Percentiles rank a stretch among this genome's conserved stretches.
These are phyloP conservation scores for Meliscaeva auricollis DNA, from an alignment of 2,888 invertebrate species.

Conservation along the genomic window DNA sequence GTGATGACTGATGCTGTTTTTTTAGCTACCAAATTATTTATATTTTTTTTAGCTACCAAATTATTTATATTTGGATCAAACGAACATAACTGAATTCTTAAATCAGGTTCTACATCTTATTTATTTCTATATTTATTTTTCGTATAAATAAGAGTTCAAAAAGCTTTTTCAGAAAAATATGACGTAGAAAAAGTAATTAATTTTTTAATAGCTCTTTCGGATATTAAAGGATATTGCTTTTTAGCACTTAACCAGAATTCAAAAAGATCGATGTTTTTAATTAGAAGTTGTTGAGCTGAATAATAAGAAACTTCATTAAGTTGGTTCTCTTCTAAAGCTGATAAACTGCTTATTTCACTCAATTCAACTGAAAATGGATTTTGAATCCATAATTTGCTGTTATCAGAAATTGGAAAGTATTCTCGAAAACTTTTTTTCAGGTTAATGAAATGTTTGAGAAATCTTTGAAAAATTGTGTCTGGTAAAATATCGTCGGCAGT, in stretches of 20 bases:
- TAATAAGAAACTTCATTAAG: conserved; percentile 22
- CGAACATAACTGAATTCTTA: conserved; percentile 25
- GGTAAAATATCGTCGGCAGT: conserved; percentile 31
- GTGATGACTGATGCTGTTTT: conserved; percentile 19
- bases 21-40: conserved; percentile 24
- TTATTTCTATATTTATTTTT: conserved; percentile 13
- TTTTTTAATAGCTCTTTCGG: not conserved
- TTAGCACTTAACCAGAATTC: conserved; percentile 36
- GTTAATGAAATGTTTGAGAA: conserved; percentile 9
- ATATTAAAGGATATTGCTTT: conserved; percentile 13
- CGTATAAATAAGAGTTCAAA: conserved; percentile 14
- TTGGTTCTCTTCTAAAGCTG: not conserved
- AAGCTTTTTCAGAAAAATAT: conserved; percentile 21
- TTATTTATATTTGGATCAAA: conserved; percentile 30
- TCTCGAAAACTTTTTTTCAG: conserved; percentile 19
- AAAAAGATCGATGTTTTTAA: conserved; percentile 27
- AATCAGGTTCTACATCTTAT: conserved; percentile 24
- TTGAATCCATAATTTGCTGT: conserved; percentile 23
- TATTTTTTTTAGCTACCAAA: conserved; percentile 29
- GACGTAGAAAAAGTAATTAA: conserved; percentile 21
- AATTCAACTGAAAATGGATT: not conserved
- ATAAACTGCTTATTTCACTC: not conserved
- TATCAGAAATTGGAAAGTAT: conserved; percentile 25
- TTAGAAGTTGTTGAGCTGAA: conserved; percentile 36
- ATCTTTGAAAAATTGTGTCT: not conserved